phyloP scores from a whole-genome alignment of 2,113 vertebrate species.

The Platysternon megacephalum region DNA sequence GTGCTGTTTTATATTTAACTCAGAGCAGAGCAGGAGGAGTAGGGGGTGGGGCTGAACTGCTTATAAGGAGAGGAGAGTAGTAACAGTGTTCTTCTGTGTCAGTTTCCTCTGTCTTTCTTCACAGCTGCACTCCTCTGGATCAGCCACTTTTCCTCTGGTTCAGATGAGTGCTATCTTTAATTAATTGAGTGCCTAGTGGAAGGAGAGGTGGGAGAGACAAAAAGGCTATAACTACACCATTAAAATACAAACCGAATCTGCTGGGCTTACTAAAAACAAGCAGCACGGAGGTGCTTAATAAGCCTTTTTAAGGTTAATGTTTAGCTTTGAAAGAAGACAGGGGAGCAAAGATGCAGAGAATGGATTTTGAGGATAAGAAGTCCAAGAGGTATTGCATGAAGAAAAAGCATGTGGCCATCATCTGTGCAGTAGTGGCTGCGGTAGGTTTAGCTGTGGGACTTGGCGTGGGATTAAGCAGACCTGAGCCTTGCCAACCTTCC shows the following conservation, averaged over 20 bases:
- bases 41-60: slow-evolving; percentile 49
- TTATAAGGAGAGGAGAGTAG: slow-evolving; percentile 66
- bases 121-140: slow-evolving; percentile 38
- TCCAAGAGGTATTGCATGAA: slow-evolving; percentile 86
- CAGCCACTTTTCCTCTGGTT: slow-evolving; percentile 6
- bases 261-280: slow-evolving; percentile 38
- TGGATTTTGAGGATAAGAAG: slow-evolving; percentile 77
- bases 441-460: slow-evolving; percentile 90
- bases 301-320: slow-evolving; percentile 16
- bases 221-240: slow-evolving; percentile 45
- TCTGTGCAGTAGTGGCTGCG: slow-evolving; percentile 80
- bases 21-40: slow-evolving; percentile 64
- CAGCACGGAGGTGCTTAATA: slow-evolving; percentile 47
- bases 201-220: background rate
- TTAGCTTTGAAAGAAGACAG: slow-evolving; percentile 50
- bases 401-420: slow-evolving; percentile 83
- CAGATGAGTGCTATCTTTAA: slow-evolving; percentile 43
- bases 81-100: slow-evolving; percentile 56
- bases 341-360: slow-evolving; percentile 75
- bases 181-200: slow-evolving; percentile 43
- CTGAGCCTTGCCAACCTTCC: slow-evolving; percentile 8
- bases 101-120: background rate
- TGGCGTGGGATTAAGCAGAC: slow-evolving; percentile 84
- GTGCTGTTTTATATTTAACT: slow-evolving; percentile 88
- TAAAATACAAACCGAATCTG: slow-evolving; percentile 42